Base-by-base conservation (phyloP, 30 jellyfish, hydroid and myxozoan species). In the Turritopsis rubra region DNA sequence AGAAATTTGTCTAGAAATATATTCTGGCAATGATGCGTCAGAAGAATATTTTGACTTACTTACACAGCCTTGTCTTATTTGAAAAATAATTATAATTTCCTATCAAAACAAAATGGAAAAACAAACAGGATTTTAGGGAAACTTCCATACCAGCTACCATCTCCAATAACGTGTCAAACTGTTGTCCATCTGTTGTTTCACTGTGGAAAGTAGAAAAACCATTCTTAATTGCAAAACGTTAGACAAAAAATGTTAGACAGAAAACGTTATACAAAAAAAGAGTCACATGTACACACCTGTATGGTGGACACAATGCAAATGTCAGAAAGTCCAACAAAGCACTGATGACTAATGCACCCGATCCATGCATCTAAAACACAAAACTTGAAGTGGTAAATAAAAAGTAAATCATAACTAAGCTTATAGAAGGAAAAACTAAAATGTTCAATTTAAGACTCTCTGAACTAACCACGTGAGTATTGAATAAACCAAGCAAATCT, bases 101-200 rank as follows among this genome's bases (percentile, higher is more conserved):
- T 8, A 52, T 65, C 18, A 21, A 29, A 9, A 27, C 21, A 18
- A 77, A 77, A 77, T 19, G 18, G 24, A 52, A 3, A 77, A 80
- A 1, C 31, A 41, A 23, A 16, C 52, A n/a, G 52, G n/a, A 0
- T 18, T 22, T 19, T 22, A 1, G n/a, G n/a, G n/a, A n/a, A n/a
- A n/a, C n/a, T n/a, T n/a, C n/a, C n/a, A n/a, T 71, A 91, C 97
- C 96, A 27, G 97, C 96, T 53, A 91, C 97, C 95, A 91, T 84
- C 81, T 91, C 97, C 29, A 91, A 66, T 1, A 91, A 86, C 8
- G 96, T 91, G 66, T 91, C 97, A 75, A 91, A 91, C 80, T 91
- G 97, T 23, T 94, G 93, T 0, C 97, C 96, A 72, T 91, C 97
- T 8, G 97, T 91, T 0, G 97, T 91, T 75, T 91, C 97, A 81